Evolutionary conservation across 2,113 vertebrate species (phyloP).

Genomic region (Actenoides hombroni): DNA sequence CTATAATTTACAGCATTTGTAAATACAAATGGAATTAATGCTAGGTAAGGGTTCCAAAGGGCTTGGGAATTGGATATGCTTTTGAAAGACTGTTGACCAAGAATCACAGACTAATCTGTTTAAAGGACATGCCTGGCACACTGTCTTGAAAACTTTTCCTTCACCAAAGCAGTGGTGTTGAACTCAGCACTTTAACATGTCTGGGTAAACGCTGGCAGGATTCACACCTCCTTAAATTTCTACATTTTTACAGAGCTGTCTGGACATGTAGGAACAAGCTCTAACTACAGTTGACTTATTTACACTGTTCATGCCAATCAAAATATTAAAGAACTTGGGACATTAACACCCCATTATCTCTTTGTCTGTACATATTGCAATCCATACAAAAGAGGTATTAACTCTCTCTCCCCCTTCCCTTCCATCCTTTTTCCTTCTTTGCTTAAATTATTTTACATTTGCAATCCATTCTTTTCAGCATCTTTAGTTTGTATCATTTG

Average conservation of each 20-base stretch:
- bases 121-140: not conserved
- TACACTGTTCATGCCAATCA: not conserved
- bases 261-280: conserved; percentile 17
- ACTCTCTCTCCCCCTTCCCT: not conserved
- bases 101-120: not conserved
- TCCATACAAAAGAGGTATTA: not conserved
- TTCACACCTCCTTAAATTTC: not conserved
- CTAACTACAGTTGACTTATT: not conserved
- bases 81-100: not conserved
- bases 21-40: not conserved
- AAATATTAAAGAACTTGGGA: not conserved
- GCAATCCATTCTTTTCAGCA: not conserved
- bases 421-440: not conserved
- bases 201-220: not conserved
- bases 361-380: not conserved
- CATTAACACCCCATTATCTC: conserved; percentile 6
- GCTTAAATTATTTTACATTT: not conserved
- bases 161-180: not conserved
- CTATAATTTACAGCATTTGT: not conserved
- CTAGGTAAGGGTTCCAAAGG: conserved; percentile 47
- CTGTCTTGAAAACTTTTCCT: not conserved
- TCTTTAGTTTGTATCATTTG: not conserved
- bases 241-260: conserved; percentile 31
- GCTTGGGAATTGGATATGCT: not conserved
- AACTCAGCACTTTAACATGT: not conserved